These are phyloP conservation scores for Drosophila sordidapex DNA, from an alignment of 2,888 invertebrate genomes.

Conservation along the genomic window DNA sequence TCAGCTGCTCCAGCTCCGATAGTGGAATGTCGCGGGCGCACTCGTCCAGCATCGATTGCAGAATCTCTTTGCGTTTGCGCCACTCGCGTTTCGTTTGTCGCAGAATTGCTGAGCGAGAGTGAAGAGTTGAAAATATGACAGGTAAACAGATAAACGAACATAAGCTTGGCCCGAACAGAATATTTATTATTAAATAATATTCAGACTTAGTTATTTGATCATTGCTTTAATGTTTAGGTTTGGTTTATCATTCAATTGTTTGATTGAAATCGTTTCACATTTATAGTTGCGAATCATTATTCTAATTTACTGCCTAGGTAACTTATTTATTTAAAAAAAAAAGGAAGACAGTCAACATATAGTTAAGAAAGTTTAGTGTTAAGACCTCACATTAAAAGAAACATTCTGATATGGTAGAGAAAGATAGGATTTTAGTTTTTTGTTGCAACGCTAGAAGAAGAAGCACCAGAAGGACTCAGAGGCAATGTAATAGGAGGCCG, in stretches of 20 bases:
- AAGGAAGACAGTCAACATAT: too few species aligned
- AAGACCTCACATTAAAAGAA: too few species aligned
- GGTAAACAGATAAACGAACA: not conserved
- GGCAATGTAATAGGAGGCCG: too few species aligned
- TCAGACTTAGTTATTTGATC: not conserved
- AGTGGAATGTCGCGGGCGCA: constrained; percentile 78
- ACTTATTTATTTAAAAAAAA: too few species aligned
- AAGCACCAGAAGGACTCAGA: too few species aligned
- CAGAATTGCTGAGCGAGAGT: constrained; percentile 71
- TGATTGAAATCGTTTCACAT: not conserved
- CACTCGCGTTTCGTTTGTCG: constrained; percentile 84
- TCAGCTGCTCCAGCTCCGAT: constrained; percentile 70
- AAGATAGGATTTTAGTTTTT: too few species aligned
- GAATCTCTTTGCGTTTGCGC: constrained; percentile 84
- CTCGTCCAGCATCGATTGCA: constrained; percentile 83
- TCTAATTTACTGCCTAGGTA: not conserved
- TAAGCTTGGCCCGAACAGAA: not conserved
- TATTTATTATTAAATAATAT: not conserved
- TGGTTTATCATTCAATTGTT: not conserved
- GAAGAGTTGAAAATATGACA: not conserved
- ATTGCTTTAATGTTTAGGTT: not conserved
- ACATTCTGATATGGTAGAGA: too few species aligned
- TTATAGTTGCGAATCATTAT: not conserved
- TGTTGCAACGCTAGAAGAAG: too few species aligned
- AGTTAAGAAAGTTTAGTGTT: too few species aligned